Evolutionary conservation across 1,140 invertebrate genomes (phyloP).

Genomic region (Drosophila bocqueti): DNA sequence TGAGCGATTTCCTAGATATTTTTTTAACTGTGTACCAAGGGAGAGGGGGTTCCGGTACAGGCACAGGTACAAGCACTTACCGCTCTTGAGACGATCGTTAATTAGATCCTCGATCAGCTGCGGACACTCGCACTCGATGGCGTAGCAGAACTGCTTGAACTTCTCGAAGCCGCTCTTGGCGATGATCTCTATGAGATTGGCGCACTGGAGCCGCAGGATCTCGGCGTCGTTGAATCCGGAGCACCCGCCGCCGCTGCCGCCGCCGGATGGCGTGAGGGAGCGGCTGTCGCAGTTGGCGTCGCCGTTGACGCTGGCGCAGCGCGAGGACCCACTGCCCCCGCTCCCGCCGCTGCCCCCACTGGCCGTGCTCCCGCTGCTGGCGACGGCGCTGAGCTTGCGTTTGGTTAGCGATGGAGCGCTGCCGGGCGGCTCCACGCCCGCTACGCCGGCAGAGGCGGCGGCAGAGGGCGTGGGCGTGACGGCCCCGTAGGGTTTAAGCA

Average conservation of each 20-base stretch:
- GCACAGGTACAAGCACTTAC: constrained; percentile 62
- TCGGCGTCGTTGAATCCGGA: constrained; percentile 71
- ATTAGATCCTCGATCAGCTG: constrained; percentile 86
- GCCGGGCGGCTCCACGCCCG: constrained; percentile 42
- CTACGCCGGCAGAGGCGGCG: constrained; percentile 18
- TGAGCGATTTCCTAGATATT: background rate
- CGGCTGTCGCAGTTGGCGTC: constrained; percentile 77
- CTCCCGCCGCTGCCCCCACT: constrained; percentile 64
- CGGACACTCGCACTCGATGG: constrained; percentile 86
- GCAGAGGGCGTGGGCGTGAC: constrained; percentile 22
- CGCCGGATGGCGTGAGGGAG: constrained; percentile 74
- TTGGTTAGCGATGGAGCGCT: constrained; percentile 74
- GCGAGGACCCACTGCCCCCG: constrained; percentile 66
- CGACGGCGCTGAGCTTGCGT: constrained; percentile 74
- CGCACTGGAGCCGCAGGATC: constrained; percentile 72
- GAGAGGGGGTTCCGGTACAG: background rate
- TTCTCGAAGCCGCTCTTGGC: constrained; percentile 86
- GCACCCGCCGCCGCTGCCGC: constrained; percentile 30
- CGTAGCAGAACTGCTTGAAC: constrained; percentile 87
- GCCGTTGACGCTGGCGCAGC: constrained; percentile 77
- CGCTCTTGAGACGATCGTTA: constrained; percentile 84
- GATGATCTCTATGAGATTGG: constrained; percentile 86
- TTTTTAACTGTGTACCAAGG: constrained; percentile 2
- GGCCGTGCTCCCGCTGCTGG: constrained; percentile 68
- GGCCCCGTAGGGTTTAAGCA: constrained; percentile 66